A percentile compares a stretch with the other conserved stretches of the same genome.
phyloP scores from a whole-genome alignment of 2,797 vertebrate species.

The Graptemys geographica region DNA sequence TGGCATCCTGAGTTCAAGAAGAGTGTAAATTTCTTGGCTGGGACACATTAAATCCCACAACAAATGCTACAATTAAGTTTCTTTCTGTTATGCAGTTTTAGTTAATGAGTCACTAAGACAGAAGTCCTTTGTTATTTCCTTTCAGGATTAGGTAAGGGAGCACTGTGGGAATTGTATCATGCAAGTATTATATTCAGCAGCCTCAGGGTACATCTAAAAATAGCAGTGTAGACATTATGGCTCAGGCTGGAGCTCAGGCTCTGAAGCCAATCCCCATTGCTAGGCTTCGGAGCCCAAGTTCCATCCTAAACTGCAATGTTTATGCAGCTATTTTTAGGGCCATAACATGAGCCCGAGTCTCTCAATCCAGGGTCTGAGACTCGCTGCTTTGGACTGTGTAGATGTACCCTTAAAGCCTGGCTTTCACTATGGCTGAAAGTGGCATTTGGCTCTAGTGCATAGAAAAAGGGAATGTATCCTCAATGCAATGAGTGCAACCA shows the following conservation, averaged over 20 bases:
- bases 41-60: conserved; percentile 14
- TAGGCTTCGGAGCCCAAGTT: background rate
- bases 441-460: background rate
- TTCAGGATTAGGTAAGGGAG: conserved; percentile 46
- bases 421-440: background rate
- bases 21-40: background rate
- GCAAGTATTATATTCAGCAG: background rate
- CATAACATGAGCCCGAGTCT: background rate
- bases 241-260: background rate
- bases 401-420: background rate
- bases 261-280: background rate
- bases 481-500: background rate
- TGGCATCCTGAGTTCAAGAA: background rate
- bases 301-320: background rate
- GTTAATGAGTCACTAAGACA: conserved; percentile 47
- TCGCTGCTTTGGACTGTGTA: background rate
- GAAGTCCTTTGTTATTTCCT: conserved; percentile 40
- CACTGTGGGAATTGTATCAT: conserved; percentile 47
- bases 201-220: background rate
- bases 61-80: conserved; percentile 7
- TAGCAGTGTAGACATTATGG: background rate
- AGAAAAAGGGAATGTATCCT: background rate
- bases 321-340: background rate
- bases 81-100: conserved; percentile 36
- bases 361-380: background rate